phyloP scores from a whole-genome alignment of 2,113 vertebrate species.

The Engraulis encrasicolus region DNA sequence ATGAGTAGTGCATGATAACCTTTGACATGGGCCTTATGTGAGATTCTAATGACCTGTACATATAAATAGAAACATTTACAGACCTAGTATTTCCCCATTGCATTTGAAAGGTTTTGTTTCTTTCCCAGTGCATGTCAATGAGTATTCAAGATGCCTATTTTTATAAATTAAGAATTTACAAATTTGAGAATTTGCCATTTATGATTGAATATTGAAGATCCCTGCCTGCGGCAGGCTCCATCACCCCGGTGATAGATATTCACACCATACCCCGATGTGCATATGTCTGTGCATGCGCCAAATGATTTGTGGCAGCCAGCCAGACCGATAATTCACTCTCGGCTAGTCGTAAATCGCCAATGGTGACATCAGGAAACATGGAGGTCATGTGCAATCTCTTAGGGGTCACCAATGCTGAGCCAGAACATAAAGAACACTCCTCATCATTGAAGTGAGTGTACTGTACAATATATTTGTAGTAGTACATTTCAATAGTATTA shows the following conservation, averaged over 20 bases:
- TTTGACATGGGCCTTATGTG: too few relatives aligned
- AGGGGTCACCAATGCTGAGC: neutral
- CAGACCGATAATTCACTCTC: neutral
- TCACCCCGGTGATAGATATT: neutral
- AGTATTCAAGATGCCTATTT: neutral
- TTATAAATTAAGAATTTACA: neutral
- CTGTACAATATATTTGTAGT: neutral
- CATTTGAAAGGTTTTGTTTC: neutral
- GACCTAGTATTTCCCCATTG: neutral
- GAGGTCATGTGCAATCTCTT: neutral
- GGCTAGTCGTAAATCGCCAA: neutral
- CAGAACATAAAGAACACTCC: neutral
- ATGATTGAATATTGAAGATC: neutral
- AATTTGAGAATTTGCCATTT: too few relatives aligned
- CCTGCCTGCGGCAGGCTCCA: neutral
- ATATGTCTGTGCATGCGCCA: neutral
- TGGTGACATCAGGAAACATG: neutral
- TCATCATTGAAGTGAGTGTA: neutral
- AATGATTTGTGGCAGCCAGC: slow-evolving; percentile 14
- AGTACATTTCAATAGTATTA: too few relatives aligned
- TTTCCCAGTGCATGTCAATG: neutral
- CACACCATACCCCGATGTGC: neutral
- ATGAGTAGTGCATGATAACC: too few relatives aligned
- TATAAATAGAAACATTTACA: neutral
- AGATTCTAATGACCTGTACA: neutral